Percentiles rank a stretch among this genome's conserved stretches.
These are phyloP conservation scores for Charina bottae DNA, from an alignment of 2,113 vertebrate species.

Conservation along the genomic window DNA sequence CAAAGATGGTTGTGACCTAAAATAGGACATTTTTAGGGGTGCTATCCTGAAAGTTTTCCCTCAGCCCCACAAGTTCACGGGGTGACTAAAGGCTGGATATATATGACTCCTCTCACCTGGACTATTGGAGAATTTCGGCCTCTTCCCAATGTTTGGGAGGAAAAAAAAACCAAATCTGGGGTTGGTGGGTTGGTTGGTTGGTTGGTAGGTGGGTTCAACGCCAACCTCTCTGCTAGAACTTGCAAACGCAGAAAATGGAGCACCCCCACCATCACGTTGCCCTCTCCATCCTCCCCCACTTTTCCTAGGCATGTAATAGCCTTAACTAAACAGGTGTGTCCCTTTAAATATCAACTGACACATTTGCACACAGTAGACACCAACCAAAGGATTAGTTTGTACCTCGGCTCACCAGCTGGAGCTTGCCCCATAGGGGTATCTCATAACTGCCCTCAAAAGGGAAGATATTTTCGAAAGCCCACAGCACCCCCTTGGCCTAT, in stretches of 20 bases:
- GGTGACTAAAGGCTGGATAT: too few species aligned
- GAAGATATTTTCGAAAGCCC: slow-evolving; percentile 41
- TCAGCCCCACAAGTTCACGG: too few species aligned
- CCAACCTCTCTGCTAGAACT: not conserved
- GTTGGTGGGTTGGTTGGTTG: too few species aligned
- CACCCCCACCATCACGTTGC: not conserved
- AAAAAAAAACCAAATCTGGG: too few species aligned
- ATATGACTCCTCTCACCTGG: too few species aligned
- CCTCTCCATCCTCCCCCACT: slow-evolving; percentile 27
- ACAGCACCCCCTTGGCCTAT: slow-evolving; percentile 47
- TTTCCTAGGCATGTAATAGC: slow-evolving; percentile 44
- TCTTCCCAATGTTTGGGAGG: too few species aligned
- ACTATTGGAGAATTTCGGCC: too few species aligned
- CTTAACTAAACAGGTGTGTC: slow-evolving; percentile 68
- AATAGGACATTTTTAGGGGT: too few species aligned
- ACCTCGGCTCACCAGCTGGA: slow-evolving; percentile 61
- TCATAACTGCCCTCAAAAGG: slow-evolving; percentile 54
- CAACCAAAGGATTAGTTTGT: slow-evolving; percentile 60
- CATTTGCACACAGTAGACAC: slow-evolving; percentile 61
- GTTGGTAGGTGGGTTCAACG: too few species aligned
- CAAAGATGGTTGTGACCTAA: too few species aligned
- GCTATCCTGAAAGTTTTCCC: too few species aligned
- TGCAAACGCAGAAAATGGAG: not conserved
- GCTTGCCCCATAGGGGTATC: slow-evolving; percentile 53
- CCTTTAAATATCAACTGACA: slow-evolving; percentile 66